A percentile compares a stretch with the other conserved stretches of the same genome.
These are phyloP conservation scores for Muntiacus muntjak DNA, from an alignment of 2,113 vertebrate species.

Conservation along the genomic window DNA sequence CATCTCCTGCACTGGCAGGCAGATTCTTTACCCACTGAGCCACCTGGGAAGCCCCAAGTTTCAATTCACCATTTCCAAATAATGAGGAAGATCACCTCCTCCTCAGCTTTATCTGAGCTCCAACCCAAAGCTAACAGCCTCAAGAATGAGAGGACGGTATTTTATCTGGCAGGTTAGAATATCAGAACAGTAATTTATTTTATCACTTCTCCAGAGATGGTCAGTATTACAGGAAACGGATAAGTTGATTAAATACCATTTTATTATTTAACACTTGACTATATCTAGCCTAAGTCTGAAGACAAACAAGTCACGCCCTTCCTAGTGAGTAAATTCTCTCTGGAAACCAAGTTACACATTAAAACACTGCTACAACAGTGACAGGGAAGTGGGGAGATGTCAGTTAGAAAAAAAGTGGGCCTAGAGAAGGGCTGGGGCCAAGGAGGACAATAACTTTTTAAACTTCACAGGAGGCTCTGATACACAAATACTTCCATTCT, in stretches of 20 bases:
- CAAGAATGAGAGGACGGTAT: background rate
- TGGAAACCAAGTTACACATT: background rate
- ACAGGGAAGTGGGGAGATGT: background rate
- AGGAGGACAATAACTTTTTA: background rate
- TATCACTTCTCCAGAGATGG: background rate
- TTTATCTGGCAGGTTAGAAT: background rate
- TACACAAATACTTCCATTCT: background rate
- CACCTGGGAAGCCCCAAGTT: background rate
- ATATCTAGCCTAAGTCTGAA: background rate
- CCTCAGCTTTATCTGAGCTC: background rate
- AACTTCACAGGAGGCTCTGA: background rate
- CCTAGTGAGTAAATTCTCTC: background rate
- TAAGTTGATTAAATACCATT: background rate
- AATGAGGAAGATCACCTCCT: background rate
- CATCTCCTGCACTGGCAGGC: background rate
- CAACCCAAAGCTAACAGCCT: background rate
- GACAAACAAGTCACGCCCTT: background rate
- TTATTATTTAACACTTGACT: constrained; percentile 8
- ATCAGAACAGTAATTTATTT: background rate
- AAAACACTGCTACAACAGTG: background rate
- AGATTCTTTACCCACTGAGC: background rate
- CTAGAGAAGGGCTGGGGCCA: background rate
- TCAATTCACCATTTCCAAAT: background rate
- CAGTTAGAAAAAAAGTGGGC: background rate
- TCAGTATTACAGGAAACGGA: background rate